Evolutionary conservation across 1,140 invertebrate species (phyloP).

Genomic region (Drosophila eugracilis): DNA sequence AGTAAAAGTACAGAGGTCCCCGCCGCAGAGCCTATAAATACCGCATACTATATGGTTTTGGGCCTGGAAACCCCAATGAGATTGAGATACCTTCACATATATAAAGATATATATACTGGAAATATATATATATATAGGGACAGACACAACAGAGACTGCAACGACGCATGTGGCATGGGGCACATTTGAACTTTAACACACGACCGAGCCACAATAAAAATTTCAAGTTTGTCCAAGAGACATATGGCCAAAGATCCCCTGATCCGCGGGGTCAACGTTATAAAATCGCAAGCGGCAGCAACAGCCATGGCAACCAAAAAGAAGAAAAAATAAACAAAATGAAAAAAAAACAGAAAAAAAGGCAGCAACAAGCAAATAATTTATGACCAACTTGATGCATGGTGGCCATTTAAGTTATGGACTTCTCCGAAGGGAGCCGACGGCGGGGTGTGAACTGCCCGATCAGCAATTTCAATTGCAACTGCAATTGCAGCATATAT

Average conservation of each 20-base stretch:
- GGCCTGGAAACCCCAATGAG: conserved; percentile 51
- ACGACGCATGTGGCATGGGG: conserved; percentile 65
- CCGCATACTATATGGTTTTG: conserved; percentile 16
- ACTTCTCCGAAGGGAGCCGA: conserved; percentile 30
- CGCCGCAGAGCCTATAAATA: conserved; percentile 57
- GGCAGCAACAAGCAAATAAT: conserved; percentile 75
- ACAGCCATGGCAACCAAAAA: conserved; percentile 14
- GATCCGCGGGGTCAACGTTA: conserved; percentile 77
- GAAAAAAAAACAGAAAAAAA: no score
- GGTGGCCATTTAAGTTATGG: conserved; percentile 75
- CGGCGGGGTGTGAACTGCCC: conserved; percentile 64
- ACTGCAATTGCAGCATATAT: conserved; percentile 11
- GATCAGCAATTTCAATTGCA: conserved; percentile 66
- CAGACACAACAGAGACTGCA: conserved; percentile 9
- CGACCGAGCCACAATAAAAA: conserved; percentile 71
- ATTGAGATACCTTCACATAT: conserved; percentile 73
- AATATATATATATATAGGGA: conserved; percentile 23
- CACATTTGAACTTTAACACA: conserved; percentile 82
- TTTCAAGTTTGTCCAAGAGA: conserved; percentile 75
- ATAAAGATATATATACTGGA: conserved; percentile 23
- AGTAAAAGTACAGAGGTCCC: conserved; percentile 68
- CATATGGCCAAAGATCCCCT: conserved; percentile 64
- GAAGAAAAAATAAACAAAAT: no score
- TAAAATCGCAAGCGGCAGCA: conserved; percentile 71
- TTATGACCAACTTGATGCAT: conserved; percentile 79